Evolutionary conservation across 2,888 invertebrate species (phyloP), one percentile per base, ranked within the genome.

Genomic region (Drosophila picticornis): DNA sequence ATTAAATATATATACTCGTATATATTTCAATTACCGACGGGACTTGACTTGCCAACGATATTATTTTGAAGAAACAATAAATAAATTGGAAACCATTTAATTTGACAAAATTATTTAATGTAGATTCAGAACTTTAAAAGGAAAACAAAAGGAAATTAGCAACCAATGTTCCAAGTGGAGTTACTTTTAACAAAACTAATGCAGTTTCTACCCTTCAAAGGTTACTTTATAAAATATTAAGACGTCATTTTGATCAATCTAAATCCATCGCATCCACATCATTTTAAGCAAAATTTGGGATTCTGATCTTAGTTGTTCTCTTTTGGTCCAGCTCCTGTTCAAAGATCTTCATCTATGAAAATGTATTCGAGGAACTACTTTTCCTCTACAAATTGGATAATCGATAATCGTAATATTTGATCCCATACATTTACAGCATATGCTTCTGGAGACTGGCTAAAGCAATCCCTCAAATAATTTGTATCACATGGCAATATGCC

Each of bases 401-500:
- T 46, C 1, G 5, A 7, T 9, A 25, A 9, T 46, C 1, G 4
- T 7, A 7, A 16, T 7, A 22, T 22, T 22, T 43, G 6, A 19
- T 19, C 27, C 19, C 2, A 38, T 34, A 2, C 27, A 11, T 19
- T 25, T 22, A 19, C 25, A 32, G 13, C 22, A 34, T 34, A 13
- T 31, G 13, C n/a, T 22, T 22, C 9, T 2, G 16, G 13, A 16
- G 32, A 0, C 40, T 29, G 4, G 16, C 27, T 48, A n/a, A 48
- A 32, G 25, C 1, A 13, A 16, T 32, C n/a, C 10, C 43, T 43
- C 68, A n/a, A 60, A 43, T 38, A 22, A 59, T 48, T 29, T 27
- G 31, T 34, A n/a, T 13, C 10, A n/a, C 29, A 27, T 32, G 13
- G 40, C 16, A 25, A 32, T 29, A 7, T 19, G 19, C 32, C 32